Evolutionary conservation across 2,113 vertebrate species (phyloP).

Genomic region (Pimephales promelas): DNA sequence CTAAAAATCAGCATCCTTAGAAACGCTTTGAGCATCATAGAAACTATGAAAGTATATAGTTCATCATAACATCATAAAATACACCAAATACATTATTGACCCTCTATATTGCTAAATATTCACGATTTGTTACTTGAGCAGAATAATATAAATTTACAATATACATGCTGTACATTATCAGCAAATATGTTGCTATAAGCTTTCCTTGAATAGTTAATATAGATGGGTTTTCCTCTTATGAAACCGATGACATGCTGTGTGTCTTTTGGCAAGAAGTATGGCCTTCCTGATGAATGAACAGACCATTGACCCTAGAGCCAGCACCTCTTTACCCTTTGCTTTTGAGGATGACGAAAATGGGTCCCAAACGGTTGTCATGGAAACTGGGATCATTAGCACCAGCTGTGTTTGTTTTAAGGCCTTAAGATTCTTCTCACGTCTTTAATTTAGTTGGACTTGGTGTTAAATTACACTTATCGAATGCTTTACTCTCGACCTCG

Average conservation of each 20-base stretch:
- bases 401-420: constrained; percentile 38
- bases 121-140: too few species aligned
- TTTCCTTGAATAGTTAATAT: background rate
- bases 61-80: too few species aligned
- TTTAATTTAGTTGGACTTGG: constrained; percentile 46
- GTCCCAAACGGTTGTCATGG: constrained; percentile 33
- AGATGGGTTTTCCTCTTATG: background rate
- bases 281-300: constrained; percentile 20
- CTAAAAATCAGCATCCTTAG: too few species aligned
- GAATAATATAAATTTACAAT: too few species aligned
- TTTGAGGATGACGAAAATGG: constrained; percentile 11
- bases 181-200: background rate
- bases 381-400: constrained; percentile 34
- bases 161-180: background rate
- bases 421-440: constrained; percentile 37
- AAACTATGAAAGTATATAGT: too few species aligned
- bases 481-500: constrained; percentile 10
- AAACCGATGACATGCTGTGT: background rate
- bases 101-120: too few species aligned
- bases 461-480: constrained; percentile 37
- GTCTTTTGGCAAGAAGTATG: background rate
- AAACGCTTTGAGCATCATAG: too few species aligned
- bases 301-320: constrained; percentile 7
- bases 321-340: constrained; percentile 23
- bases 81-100: too few species aligned